Evolutionary conservation across 2,888 invertebrate genomes (phyloP), one percentile per base, ranked within the genome.

Genomic region (Cataglyphis cursor): DNA sequence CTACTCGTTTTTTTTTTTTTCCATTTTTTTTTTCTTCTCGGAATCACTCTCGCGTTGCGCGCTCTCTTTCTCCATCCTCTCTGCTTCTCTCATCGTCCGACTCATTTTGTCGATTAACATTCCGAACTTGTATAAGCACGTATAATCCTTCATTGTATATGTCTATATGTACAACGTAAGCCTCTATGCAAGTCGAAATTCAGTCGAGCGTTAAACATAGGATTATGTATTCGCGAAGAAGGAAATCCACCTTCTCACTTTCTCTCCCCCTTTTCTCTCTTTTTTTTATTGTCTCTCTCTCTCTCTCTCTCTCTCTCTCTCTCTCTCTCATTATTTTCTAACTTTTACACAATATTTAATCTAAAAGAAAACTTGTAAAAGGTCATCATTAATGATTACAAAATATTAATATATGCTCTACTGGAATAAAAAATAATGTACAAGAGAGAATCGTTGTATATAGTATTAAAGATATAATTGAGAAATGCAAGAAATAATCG

Each of bases 211-310:
- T 90, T 87, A 87, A 89, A 88, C 87, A 86, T 82, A 85, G 87
- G 90, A 88, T 89, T 83, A 89, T 89, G 18, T 89, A 87, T 89
- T 85, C 87, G 82, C 80, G 76, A 78, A 84, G 88, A 83, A 84
- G 73, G 75, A 85, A 85, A 48, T 48, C 6, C 51, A n/a, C 35
- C 2, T 18, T n/a, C 64, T 18, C 64, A n/a, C 35, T 64, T 64
- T 38, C 64, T 28, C 12, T 38, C n/a, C 2, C 31, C 2, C 31
- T n/a, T 62, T 48, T 48, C 44, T 48, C 18, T 48, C 48, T 62
- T 28, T 28, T 28, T 24, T 24, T 41, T 12, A 3, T 12, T 15
- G 12, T 41, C 10, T 41, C 9, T 41, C 9, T 15, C 44, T 48
- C 48, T 62, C 35, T 62, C 21, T n/a, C n/a, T n/a, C n/a, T n/a